phyloP scores from a whole-genome alignment of 1,140 invertebrate species.

The Neelides sp. region DNA sequence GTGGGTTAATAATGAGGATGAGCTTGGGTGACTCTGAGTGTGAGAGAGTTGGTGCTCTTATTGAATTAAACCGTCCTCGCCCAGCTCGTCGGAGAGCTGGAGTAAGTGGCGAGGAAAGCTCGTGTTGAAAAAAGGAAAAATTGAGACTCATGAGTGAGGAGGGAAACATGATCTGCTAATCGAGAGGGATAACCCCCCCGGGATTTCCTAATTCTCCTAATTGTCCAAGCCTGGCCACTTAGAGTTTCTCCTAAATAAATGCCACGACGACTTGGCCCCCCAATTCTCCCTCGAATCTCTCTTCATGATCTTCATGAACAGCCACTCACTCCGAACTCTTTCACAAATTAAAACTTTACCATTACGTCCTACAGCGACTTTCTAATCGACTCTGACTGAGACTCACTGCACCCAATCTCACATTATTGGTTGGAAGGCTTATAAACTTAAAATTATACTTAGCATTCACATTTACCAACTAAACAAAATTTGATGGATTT shows the following conservation, averaged over 20 bases:
- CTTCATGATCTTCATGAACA: slow-evolving; percentile 8
- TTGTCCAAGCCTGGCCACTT: slow-evolving; percentile 28
- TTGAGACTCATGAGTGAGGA: not conserved
- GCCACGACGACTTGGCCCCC: too few relatives aligned
- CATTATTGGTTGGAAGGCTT: too few relatives aligned
- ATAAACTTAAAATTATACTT: too few relatives aligned
- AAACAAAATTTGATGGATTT: too few relatives aligned
- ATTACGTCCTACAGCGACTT: not conserved
- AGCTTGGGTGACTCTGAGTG: not conserved
- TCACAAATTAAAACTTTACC: not conserved
- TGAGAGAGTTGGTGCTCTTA: slow-evolving; percentile 8
- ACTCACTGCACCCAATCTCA: too few relatives aligned
- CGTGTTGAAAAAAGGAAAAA: not conserved
- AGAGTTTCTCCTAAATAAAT: slow-evolving; percentile 1
- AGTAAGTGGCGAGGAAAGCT: too few relatives aligned
- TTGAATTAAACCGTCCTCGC: not conserved
- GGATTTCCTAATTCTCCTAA: slow-evolving; percentile 32
- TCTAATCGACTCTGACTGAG: not conserved
- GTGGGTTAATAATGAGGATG: slow-evolving; percentile 20
- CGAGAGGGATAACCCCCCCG: slow-evolving; percentile 30
- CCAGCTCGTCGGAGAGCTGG: too few relatives aligned
- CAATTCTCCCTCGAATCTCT: slow-evolving; percentile 1
- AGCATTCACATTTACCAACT: too few relatives aligned
- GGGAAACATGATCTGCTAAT: slow-evolving; percentile 32
- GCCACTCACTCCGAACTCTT: not conserved